Conservation (phyloP, 2,888 invertebrate species). For the Drosophila picticornis region DNA sequence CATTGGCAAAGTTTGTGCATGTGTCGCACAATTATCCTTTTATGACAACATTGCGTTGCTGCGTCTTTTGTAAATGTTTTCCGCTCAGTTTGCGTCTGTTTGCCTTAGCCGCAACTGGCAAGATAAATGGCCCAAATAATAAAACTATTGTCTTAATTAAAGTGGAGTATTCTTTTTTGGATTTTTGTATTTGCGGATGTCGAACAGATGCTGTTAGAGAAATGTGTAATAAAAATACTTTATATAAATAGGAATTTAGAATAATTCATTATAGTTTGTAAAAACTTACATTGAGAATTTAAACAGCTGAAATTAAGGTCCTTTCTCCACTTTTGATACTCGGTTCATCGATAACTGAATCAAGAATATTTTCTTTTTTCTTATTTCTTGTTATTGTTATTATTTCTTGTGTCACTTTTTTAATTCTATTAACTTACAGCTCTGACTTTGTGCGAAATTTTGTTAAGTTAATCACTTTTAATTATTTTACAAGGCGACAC, state of each 20-base stretch:
- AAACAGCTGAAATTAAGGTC: not conserved
- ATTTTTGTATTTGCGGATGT: constrained; percentile 1
- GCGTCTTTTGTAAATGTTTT: constrained; percentile 10
- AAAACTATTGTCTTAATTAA: constrained; percentile 63
- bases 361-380: not conserved
- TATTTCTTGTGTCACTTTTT: not conserved
- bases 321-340: not conserved
- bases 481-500: not conserved
- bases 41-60: constrained; percentile 16
- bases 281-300: not conserved
- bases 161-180: constrained; percentile 34
- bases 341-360: not conserved
- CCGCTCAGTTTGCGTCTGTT: constrained; percentile 24
- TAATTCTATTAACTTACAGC: not conserved
- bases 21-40: constrained; percentile 36
- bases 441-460: not conserved
- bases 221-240: not conserved
- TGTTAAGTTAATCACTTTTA: not conserved
- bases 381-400: not conserved
- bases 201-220: constrained; percentile 3
- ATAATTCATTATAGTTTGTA: not conserved
- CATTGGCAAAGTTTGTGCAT: constrained; percentile 31
- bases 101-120: constrained; percentile 2
- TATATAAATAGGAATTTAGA: not conserved
- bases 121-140: constrained; percentile 13